Evolutionary conservation across 1,140 invertebrate genomes (phyloP), one percentile per base, ranked within the genome.

Genomic region (Acyrthosiphon pisum): DNA sequence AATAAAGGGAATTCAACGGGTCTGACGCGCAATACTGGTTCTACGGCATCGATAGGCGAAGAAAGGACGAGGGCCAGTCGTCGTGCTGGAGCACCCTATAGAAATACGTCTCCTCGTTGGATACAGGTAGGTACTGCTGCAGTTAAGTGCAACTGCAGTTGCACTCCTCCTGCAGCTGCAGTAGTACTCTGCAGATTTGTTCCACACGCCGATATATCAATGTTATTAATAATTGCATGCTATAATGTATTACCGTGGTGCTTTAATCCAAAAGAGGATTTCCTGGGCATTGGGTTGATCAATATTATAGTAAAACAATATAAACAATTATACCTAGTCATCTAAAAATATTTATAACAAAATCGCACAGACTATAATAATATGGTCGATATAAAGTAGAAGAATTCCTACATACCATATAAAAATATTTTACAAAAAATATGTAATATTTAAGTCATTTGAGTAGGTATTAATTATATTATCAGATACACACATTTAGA

Each of bases 1-100:
- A 88, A 88, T 88, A 88, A 88, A 88, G 87, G 87, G 18, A 50
- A 53, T 50, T 35, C 87, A 50, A 53, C 44, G 87, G 46, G 83
- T 44, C 26, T 44, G 44, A 41, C 30, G 20, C 48, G 44, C 35
- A 50, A 88, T 48, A 88, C 87, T 50, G 44, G 44, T 86, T 46
- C 44, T 46, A 26, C 6, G 18, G 26, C 50, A 22, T 6, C 44
- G 37, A 6, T 26, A 44, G 44, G 14, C 30, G 44, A 86, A 30
- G 84, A 86, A 46, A 46, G 84, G 44, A n/a, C 60, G 14, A 76
- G 4, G n/a, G 14, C 26, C 30, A 76, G 60, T 20, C 60, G n/a
- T 76, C 60, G n/a, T 76, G 30, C 44, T 86, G 14, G 23, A 86
- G 44, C 30, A 46, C 30, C 83, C 37, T 86, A 46, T 41, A 44